A percentile compares a stretch with the other conserved stretches of the same genome.
Evolutionary conservation across 2,113 vertebrate genomes (phyloP).

Genomic region (Mystacornis crossleyi): DNA sequence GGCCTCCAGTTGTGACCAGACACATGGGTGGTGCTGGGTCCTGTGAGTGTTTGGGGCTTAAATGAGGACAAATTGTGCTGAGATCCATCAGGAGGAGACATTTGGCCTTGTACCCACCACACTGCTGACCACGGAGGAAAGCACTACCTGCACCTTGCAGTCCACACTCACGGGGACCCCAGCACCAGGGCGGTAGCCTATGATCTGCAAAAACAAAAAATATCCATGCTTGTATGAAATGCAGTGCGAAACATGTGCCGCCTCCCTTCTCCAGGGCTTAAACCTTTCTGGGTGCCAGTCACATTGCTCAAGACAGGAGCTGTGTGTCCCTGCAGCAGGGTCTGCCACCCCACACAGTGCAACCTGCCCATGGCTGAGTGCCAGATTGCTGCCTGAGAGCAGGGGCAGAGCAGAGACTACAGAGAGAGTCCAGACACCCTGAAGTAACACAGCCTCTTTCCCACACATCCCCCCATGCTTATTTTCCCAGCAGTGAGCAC

Average conservation of each 20-base stretch:
- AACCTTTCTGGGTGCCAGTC: not conserved
- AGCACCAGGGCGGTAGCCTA: constrained; percentile 90
- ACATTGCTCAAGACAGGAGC: not conserved
- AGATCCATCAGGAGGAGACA: not conserved
- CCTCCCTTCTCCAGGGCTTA: not conserved
- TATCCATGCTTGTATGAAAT: not conserved
- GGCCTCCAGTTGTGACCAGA: not conserved
- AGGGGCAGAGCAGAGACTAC: not conserved
- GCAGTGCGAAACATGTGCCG: accelerated
- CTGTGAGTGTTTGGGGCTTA: not conserved
- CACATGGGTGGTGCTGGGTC: not conserved
- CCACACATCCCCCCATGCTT: not conserved
- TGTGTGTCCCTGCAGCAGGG: not conserved
- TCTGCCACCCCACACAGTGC: not conserved
- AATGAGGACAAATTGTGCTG: not conserved
- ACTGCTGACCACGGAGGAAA: accelerated
- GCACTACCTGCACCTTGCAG: constrained; percentile 87
- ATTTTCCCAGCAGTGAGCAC: not conserved
- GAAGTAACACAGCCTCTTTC: not conserved
- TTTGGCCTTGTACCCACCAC: not conserved
- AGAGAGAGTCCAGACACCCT: not conserved
- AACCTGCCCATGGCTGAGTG: accelerated
- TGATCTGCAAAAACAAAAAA: constrained; percentile 79
- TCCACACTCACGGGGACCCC: constrained; percentile 88
- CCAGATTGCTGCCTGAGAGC: not conserved